Percentiles rank a stretch among this genome's conserved stretches.
Evolutionary conservation across 2,113 vertebrate species (phyloP).

Genomic region (Pardalotus punctatus): DNA sequence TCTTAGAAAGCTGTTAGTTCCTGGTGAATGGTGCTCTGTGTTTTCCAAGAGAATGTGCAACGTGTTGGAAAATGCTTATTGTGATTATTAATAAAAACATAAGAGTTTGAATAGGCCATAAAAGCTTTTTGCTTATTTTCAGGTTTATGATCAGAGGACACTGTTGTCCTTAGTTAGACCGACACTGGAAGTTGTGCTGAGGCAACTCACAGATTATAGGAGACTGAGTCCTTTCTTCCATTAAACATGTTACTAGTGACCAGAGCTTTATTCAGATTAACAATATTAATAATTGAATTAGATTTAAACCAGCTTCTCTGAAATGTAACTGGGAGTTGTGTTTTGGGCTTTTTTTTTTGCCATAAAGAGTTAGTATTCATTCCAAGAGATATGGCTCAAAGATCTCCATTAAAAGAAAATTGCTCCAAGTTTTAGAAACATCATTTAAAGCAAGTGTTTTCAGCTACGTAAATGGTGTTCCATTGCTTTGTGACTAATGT

Average conservation of each 20-base stretch:
- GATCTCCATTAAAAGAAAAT: not conserved
- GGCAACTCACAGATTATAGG: not conserved
- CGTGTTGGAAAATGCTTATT: not conserved
- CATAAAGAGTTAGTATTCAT: not conserved
- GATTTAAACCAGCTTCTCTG: not conserved
- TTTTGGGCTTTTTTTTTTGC: not conserved
- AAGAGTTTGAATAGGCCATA: not conserved
- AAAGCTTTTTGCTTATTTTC: not conserved
- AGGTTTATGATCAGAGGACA: not conserved
- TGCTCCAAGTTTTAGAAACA: not conserved
- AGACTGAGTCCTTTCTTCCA: not conserved
- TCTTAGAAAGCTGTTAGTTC: not conserved
- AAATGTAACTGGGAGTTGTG: not conserved
- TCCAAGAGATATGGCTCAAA: not conserved
- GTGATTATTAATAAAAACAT: not conserved
- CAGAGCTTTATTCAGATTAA: not conserved
- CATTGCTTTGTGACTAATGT: constrained; percentile 45
- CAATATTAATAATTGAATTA: not conserved
- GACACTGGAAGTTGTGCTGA: not conserved
- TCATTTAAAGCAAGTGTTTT: not conserved
- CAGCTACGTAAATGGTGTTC: not conserved
- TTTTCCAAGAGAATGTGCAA: not conserved
- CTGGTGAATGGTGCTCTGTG: not conserved
- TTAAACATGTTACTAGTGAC: not conserved
- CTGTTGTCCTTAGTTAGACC: not conserved